phyloP scores from a whole-genome alignment of 2,888 invertebrate genomes.

The Hedychridium roseum region DNA sequence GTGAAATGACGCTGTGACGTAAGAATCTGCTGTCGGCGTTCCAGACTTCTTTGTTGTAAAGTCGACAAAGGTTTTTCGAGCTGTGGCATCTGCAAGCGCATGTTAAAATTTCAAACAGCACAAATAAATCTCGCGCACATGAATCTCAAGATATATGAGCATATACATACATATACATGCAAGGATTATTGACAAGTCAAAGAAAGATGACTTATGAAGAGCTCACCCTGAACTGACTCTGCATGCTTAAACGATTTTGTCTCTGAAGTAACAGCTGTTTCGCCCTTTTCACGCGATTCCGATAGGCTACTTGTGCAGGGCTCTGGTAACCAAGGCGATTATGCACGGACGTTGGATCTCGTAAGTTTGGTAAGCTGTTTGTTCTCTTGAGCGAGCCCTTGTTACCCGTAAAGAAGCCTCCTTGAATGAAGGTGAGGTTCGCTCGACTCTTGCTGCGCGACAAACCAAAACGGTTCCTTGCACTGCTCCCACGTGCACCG shows the following conservation, averaged over 20 bases:
- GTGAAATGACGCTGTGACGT: slow-evolving; percentile 51
- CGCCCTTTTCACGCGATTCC: slow-evolving; percentile 58
- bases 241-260: slow-evolving; percentile 48
- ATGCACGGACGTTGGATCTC: slow-evolving; percentile 58
- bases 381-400: slow-evolving; percentile 49
- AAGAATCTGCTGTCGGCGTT: slow-evolving; percentile 51
- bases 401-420: slow-evolving; percentile 44
- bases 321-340: slow-evolving; percentile 60
- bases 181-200: no score
- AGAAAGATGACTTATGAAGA: background rate
- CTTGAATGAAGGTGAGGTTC: slow-evolving; percentile 42
- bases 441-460: slow-evolving; percentile 54
- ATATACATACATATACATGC: no score
- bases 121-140: no score
- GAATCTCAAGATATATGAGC: no score
- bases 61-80: slow-evolving; percentile 43
- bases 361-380: slow-evolving; percentile 55
- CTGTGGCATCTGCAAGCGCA: slow-evolving; percentile 44
- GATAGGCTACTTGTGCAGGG: slow-evolving; percentile 58
- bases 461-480: slow-evolving; percentile 44
- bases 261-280: slow-evolving; percentile 55
- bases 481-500: slow-evolving; percentile 37
- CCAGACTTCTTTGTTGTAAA: slow-evolving; percentile 49
- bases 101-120: no score
- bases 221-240: slow-evolving; percentile 53